A percentile compares a stretch with the other conserved stretches of the same genome.
These are phyloP conservation scores for Germaria angustata DNA, from an alignment of 2,888 invertebrate species.

Conservation along the genomic window DNA sequence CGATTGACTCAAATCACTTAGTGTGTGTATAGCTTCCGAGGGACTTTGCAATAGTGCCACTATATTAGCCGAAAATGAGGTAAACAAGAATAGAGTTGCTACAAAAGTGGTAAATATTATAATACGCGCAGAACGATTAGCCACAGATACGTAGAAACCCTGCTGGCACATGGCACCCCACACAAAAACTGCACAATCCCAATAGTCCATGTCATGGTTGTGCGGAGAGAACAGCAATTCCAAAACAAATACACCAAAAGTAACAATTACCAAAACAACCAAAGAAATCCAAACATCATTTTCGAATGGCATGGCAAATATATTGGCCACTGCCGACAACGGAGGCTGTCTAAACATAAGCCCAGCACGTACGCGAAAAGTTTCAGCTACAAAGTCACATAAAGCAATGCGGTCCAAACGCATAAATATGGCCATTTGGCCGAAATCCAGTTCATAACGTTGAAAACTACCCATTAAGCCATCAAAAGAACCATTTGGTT, in stretches of 20 bases:
- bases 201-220: slow-evolving; percentile 72
- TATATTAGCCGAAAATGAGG: slow-evolving; percentile 85
- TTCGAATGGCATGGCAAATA: slow-evolving; percentile 83
- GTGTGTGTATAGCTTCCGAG: slow-evolving; percentile 82
- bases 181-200: slow-evolving; percentile 82
- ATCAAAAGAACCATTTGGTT: slow-evolving; percentile 82
- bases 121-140: slow-evolving; percentile 81
- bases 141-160: slow-evolving; percentile 81
- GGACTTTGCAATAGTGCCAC: slow-evolving; percentile 84
- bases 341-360: slow-evolving; percentile 84
- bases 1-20: slow-evolving; percentile 82
- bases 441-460: slow-evolving; percentile 82
- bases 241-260: slow-evolving; percentile 71
- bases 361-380: slow-evolving; percentile 81
- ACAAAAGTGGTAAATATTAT: slow-evolving; percentile 82
- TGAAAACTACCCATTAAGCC: slow-evolving; percentile 83
- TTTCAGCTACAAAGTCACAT: slow-evolving; percentile 82
- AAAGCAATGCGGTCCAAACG: slow-evolving; percentile 82
- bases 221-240: slow-evolving; percentile 74
- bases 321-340: slow-evolving; percentile 83
- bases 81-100: slow-evolving; percentile 83
- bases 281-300: slow-evolving; percentile 82
- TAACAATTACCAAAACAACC: slow-evolving; percentile 74
- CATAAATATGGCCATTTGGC: slow-evolving; percentile 82
- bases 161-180: slow-evolving; percentile 84